Evolutionary conservation across 2,797 vertebrate genomes (phyloP).

Genomic region (Acrossocheilus fasciatus): DNA sequence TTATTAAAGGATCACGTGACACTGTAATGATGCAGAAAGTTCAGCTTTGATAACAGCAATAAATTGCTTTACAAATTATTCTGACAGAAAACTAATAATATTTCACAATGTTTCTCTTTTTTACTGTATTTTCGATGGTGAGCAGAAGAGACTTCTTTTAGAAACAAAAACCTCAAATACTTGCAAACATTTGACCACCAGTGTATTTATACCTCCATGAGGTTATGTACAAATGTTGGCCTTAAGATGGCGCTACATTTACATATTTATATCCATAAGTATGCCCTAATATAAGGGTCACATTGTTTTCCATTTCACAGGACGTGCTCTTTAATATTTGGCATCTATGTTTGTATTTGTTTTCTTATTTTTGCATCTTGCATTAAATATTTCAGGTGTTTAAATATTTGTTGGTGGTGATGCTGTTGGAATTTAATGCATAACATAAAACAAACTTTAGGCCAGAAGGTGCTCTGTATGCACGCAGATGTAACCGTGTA

Average conservation of each 20-base stretch:
- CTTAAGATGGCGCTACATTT: not conserved
- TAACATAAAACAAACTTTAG: not conserved
- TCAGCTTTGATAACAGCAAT: too few species aligned
- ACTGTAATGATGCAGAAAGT: too few species aligned
- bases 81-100: not conserved
- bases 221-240: not conserved
- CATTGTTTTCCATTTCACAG: not conserved
- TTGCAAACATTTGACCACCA: not conserved
- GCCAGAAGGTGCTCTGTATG: too few species aligned
- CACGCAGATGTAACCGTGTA: not conserved
- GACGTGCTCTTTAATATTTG: not conserved
- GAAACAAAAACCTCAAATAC: not conserved
- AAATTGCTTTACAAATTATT: too few species aligned
- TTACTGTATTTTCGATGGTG: not conserved
- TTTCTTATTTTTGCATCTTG: not conserved
- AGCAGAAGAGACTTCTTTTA: not conserved
- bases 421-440: not conserved
- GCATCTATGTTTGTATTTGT: too few species aligned
- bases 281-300: not conserved
- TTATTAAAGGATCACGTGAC: too few species aligned
- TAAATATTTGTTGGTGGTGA: not conserved
- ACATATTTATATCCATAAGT: not conserved
- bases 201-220: not conserved
- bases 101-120: not conserved
- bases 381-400: not conserved